phyloP scores from a whole-genome alignment of 1,140 invertebrate genomes.

The Centruroides sculpturatus region DNA sequence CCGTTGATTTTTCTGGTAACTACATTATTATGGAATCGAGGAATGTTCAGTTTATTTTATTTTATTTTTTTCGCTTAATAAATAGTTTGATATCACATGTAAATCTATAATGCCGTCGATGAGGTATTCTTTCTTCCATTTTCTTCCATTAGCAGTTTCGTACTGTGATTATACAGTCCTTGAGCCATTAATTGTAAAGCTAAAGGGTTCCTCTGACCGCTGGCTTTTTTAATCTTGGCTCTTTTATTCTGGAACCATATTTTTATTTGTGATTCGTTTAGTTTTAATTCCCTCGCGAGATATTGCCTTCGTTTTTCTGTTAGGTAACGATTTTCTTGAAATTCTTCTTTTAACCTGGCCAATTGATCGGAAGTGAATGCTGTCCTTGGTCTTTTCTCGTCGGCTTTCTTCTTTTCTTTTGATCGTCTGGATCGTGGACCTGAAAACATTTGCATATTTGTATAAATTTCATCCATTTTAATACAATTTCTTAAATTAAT shows the following conservation, averaged over 20 bases:
- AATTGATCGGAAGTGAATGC: slow-evolving; percentile 94
- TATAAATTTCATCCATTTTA: too few species aligned
- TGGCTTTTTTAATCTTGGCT: slow-evolving; percentile 94
- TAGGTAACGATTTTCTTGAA: slow-evolving; percentile 85
- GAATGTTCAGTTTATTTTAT: too few species aligned
- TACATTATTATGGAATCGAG: too few species aligned
- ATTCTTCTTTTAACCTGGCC: slow-evolving; percentile 79
- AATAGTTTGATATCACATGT: too few species aligned
- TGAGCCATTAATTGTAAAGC: slow-evolving; percentile 90
- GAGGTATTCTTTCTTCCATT: slow-evolving; percentile 54
- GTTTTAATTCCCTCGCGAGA: slow-evolving; percentile 72
- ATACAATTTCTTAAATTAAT: too few species aligned
- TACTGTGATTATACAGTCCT: slow-evolving; percentile 74
- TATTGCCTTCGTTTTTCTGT: slow-evolving; percentile 83
- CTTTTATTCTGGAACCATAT: slow-evolving; percentile 98
- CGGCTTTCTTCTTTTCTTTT: slow-evolving; percentile 44
- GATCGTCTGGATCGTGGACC: slow-evolving; percentile 70
- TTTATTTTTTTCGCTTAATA: too few species aligned
- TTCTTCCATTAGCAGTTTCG: slow-evolving; percentile 46
- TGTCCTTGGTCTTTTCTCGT: slow-evolving; percentile 91
- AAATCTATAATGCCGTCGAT: background rate
- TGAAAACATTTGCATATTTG: slow-evolving; percentile 28
- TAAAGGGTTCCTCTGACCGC: slow-evolving; percentile 70
- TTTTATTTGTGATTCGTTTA: slow-evolving; percentile 98
- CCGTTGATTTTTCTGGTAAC: too few species aligned